Conservation (phyloP, 2,888 invertebrate species). For the Orchesellides sinensis region DNA sequence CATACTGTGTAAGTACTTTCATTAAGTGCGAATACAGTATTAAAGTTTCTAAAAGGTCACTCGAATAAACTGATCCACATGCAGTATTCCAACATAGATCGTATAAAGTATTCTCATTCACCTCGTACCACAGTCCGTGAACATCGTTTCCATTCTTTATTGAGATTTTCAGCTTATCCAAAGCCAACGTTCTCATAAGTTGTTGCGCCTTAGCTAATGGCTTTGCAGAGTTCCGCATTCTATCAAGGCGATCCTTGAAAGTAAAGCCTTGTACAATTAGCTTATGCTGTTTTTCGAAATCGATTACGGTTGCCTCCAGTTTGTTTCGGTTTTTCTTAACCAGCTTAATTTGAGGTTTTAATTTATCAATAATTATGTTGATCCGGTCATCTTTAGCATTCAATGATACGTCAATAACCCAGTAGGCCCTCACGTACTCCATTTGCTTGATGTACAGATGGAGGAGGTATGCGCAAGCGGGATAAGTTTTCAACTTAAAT, state of each 20-base stretch:
- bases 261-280: neutral
- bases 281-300: neutral
- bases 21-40: no score
- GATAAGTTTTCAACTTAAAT: neutral
- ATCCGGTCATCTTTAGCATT: neutral
- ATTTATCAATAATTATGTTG: no score
- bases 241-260: neutral
- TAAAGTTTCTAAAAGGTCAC: no score
- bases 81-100: neutral
- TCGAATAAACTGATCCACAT: neutral
- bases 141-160: neutral
- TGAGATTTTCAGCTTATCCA: neutral
- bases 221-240: neutral
- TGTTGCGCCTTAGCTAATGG: neutral
- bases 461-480: neutral
- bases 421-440: neutral
- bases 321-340: no score
- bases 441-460: constrained; percentile 13
- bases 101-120: neutral
- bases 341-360: no score
- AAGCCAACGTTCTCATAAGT: no score
- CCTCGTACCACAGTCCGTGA: neutral
- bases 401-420: neutral
- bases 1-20: no score
- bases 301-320: neutral